These are phyloP conservation scores for Eupithecia abbreviata DNA, from an alignment of 2,888 invertebrate genomes.

Conservation along the genomic window DNA sequence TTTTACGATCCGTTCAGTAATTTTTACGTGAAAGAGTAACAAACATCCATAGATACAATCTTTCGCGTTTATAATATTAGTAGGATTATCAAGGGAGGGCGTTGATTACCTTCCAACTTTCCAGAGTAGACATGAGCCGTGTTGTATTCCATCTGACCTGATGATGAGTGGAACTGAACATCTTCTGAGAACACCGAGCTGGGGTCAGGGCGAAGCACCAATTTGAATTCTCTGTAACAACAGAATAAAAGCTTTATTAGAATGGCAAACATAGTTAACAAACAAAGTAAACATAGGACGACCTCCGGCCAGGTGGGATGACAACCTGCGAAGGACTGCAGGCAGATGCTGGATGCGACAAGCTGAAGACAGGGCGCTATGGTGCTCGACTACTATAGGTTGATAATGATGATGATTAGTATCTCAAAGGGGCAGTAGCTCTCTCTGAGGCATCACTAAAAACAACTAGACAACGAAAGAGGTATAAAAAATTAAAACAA, in stretches of 20 bases:
- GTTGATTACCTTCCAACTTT: conserved; percentile 87
- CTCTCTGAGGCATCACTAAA: not conserved
- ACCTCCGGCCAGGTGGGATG: too few species aligned
- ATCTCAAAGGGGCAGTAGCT: not conserved
- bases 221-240: conserved; percentile 88
- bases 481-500: not conserved
- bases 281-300: too few species aligned
- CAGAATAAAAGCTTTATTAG: conserved; percentile 17
- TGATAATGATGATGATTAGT: not conserved
- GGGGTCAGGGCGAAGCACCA: conserved; percentile 89
- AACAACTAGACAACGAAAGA: not conserved
- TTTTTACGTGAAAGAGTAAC: too few species aligned
- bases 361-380: too few species aligned
- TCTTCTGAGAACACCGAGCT: conserved; percentile 89
- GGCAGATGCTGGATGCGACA: too few species aligned
- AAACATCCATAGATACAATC: too few species aligned
- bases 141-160: conserved; percentile 88
- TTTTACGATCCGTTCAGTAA: too few species aligned
- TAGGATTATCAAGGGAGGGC: not conserved
- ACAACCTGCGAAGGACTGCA: too few species aligned
- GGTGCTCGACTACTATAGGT: too few species aligned
- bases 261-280: too few species aligned
- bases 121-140: conserved; percentile 90
- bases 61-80: too few species aligned
- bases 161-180: conserved; percentile 89